Percentiles rank a stretch among this genome's conserved stretches.
Evolutionary conservation across 92 coral and sea anemone species (phyloP).

Genomic region (Porites lobata): DNA sequence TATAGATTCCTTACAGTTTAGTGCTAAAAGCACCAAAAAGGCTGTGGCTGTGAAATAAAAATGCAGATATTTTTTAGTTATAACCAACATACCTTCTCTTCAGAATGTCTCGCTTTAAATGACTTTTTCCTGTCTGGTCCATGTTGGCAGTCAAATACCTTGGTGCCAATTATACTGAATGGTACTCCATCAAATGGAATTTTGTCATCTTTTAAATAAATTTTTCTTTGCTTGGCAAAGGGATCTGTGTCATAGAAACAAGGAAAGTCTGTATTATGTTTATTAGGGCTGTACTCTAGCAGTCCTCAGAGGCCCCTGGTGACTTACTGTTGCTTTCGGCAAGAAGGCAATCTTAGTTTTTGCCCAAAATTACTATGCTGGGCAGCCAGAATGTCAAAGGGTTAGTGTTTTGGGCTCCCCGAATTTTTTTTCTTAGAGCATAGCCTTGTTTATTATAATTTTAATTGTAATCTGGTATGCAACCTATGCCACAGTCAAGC

Average conservation of each 20-base stretch:
- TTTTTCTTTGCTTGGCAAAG: slow-evolving; percentile 48
- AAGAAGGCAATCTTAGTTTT: too few relatives aligned
- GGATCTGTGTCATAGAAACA: slow-evolving; percentile 56
- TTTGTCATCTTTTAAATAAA: slow-evolving; percentile 50
- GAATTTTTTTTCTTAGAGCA: too few relatives aligned
- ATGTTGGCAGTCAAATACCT: slow-evolving; percentile 74
- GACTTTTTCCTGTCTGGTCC: slow-evolving; percentile 69
- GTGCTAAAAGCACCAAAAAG: too few relatives aligned
- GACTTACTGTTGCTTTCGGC: too few relatives aligned
- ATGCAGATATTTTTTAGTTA: not conserved
- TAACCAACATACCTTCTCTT: slow-evolving; percentile 18
- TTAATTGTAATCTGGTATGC: not conserved
- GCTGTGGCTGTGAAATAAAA: not conserved
- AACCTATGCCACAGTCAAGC: not conserved
- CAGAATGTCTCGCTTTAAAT: slow-evolving; percentile 12
- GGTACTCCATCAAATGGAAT: slow-evolving; percentile 74
- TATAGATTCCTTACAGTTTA: not conserved
- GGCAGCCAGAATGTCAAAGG: too few relatives aligned
- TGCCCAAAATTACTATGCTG: too few relatives aligned
- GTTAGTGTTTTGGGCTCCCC: too few relatives aligned
- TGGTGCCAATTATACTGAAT: slow-evolving; percentile 61
- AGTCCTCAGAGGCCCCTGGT: too few relatives aligned
- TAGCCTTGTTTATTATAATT: too few relatives aligned
- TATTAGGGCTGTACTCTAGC: too few relatives aligned
- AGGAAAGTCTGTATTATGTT: slow-evolving; percentile 3